Conservation (phyloP, 2,888 invertebrate species). For the Lordiphosa fenestrarum region DNA sequence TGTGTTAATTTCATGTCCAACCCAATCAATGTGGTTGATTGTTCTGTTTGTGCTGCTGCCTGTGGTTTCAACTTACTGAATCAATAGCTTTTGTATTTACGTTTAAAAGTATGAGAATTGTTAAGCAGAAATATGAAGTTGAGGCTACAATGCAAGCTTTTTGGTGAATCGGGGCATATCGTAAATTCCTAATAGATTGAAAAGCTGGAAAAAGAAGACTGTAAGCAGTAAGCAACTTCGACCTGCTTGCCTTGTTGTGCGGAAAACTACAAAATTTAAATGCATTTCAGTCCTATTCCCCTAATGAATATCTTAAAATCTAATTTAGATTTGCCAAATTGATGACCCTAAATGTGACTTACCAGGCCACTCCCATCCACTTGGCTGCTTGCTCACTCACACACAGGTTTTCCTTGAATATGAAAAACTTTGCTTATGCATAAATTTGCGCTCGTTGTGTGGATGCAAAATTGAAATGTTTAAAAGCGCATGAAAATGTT, state of each 20-base stretch:
- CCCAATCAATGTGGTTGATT: conserved; percentile 38
- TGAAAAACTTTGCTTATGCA: conserved; percentile 66
- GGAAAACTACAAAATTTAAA: too few relatives aligned
- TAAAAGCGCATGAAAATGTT: conserved; percentile 74
- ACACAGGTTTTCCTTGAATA: conserved; percentile 20
- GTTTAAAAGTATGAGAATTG: conserved; percentile 1
- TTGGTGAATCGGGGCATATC: too few relatives aligned
- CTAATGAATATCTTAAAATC: too few relatives aligned
- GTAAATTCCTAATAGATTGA: too few relatives aligned
- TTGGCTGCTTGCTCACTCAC: neutral
- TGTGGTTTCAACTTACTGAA: neutral
- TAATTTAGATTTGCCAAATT: too few relatives aligned
- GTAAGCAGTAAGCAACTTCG: too few relatives aligned
- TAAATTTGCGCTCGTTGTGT: conserved; percentile 52
- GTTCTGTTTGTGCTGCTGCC: conserved; percentile 1
- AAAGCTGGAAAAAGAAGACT: too few relatives aligned
- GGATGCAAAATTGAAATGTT: conserved; percentile 65
- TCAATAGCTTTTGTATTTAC: conserved; percentile 5
- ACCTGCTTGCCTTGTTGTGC: too few relatives aligned
- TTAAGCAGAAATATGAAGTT: conserved; percentile 2
- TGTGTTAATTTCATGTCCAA: neutral
- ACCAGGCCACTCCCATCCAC: neutral
- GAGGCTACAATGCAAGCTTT: neutral
- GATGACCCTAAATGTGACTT: neutral
- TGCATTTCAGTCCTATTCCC: too few relatives aligned